Evolutionary conservation across 1,140 invertebrate genomes (phyloP), one percentile per base, ranked within the genome.

Genomic region (Orchestia grillus): DNA sequence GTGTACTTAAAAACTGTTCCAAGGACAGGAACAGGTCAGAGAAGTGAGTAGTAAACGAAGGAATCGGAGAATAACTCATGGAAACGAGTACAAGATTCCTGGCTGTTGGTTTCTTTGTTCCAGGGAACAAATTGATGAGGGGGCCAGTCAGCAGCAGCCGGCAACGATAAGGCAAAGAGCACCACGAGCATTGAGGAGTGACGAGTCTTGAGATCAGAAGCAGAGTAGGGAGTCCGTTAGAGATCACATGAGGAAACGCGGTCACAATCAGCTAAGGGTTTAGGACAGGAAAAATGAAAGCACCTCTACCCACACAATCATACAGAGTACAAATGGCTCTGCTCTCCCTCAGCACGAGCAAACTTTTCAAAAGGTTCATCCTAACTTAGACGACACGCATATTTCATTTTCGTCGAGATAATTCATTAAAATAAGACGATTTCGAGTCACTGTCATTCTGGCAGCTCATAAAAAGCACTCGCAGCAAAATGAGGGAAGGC

Each of bases 101-200:
- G 28, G 62, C 1, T 36, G 11, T 53, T 53, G n/a, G 47, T 53
- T 53, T 53, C 6, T 77, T 77, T 77, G 62, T 77, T 77, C 62
- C 36, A 77, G 28, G 28, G 62, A 23, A 1, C 28, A 77, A 53
- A 53, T 53, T 53, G 6, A 53, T 53, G 47, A 53, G 47, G 47
- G 47, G 19, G 47, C 47, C 6, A 53, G 47, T 77, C 62, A 36
- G 62, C 1, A 77, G 62, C 28, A 77, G 88, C 43, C 11, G 44
- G 43, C 92, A 15, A 47, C 11, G 40, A 94, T 94, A 94, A 94
- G 92, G 92, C 92, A 94, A 94, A 45, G 44, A 94, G 92, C 92
- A 94, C 92, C 92, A 94, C 45, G 92, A 94, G 92, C 92, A 94
- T 94, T 94, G 88, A 94, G 92, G 44, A 94, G 92, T 94, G 92